Base-by-base conservation (phyloP, 1,140 invertebrate genomes). In the Hypothenemus hampei region DNA sequence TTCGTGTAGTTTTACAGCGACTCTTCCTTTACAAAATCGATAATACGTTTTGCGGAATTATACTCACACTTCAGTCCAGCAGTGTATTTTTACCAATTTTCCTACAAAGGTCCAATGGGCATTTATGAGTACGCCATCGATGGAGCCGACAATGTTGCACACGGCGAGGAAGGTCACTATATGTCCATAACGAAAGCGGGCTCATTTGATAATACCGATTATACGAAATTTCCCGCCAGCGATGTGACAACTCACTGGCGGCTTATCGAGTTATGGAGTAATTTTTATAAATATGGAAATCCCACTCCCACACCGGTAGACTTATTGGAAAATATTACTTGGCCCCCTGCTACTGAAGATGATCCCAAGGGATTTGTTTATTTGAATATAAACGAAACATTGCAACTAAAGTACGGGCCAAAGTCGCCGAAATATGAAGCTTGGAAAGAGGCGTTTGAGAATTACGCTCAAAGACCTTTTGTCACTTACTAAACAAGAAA, bases 51-150 rank as follows among this genome's bases (percentile, higher is more conserved):
- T 43, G 57, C 31, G 3, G 57, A 58, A 40, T 15, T 58, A 3
- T 35, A 47, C 11, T 29, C 57, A 11, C 19, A 13, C 29, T 41
- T 47, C 19, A 40, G 40, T 16, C 20, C 29, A 22, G n/a, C n/a
- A n/a, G 49, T 58, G 13, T 58, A 52, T 29, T 58, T 58, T 33
- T 58, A 58, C 19, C 43, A 58, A 22, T 58, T 58, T 29, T 58
- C 57, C 5, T 58, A 58, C 36, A 37, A 50, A 23, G 57, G 57
- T 2, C 21, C 31, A 22, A 40, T 52, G 50, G 57, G 57, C n/a
- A 41, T 41, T 31, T 33, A 45, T 36, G 6, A 53, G 4, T 40
- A 44, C 22, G 23, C 26, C n/a, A 53, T 53, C 1, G 51, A 53
- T 15, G 51, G 51, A 33, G 51, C 51, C 16, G 51, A 53, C 21